Base-by-base conservation (phyloP, 2,113 vertebrate species). In the Sminthopsis crassicaudata region DNA sequence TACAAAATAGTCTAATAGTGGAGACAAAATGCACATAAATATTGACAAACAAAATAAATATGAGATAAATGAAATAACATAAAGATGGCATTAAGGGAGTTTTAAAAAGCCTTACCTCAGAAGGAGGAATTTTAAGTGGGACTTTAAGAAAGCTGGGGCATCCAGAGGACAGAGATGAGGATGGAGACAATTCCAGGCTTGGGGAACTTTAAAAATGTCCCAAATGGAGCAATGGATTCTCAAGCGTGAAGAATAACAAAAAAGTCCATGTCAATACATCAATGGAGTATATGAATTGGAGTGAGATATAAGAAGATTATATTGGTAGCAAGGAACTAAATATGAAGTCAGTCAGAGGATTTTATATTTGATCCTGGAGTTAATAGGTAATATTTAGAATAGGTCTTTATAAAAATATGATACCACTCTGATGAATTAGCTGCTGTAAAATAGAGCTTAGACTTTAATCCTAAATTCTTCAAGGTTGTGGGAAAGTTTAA, bases 341-440 rank as follows among this genome's bases (percentile, higher is more conserved):
- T n/a, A 36, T n/a, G 30, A 76, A 76, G 36, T 76, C 60, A 76
- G n/a, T n/a, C 14, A 76, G 60, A 76, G 1, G 30, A n/a, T 76
- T 76, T 76, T n/a, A 76, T 76, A n/a, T n/a, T 76, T 76, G 60
- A 76, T n/a, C 30, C 12, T 16, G 36, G 26, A 36, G 27, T 24
- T 60, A 60, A 12, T 14, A 60, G 27, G 60, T 16, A n/a, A 76
- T 76, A 76, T 76, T 76, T 76, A 19, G 60, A 76, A 76, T 76
- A 76, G 60, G 91, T 92, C 53, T 2, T 48, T 50, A 60, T 36
- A 84, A 91, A 60, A 96, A 90, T 90, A 93, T 26, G 8, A 26
- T 54, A 52, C 46, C 84, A 91, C 19, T 60, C 60, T 67, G 30
- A n/a, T 67, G 57, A 67, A 36, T 36, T 67, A 36, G 57, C 11